Conservation (phyloP, 2,797 vertebrate genomes). For the Zenarchopterus dispar region DNA sequence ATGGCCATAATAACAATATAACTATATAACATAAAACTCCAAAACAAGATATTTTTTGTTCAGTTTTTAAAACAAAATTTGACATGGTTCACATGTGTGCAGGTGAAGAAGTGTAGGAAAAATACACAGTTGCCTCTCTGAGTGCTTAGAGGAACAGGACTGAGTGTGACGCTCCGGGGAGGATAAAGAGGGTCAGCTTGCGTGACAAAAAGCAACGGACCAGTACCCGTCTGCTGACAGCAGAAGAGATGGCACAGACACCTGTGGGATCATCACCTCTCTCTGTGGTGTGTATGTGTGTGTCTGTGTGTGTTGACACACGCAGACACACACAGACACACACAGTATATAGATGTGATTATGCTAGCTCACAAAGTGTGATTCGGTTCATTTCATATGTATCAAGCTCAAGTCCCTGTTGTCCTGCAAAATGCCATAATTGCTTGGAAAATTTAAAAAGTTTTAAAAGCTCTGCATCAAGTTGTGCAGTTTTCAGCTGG, state of each 20-base stretch:
- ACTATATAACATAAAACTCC: background rate
- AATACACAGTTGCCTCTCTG: conserved; percentile 8
- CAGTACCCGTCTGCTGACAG: conserved; percentile 48
- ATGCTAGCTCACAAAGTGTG: background rate
- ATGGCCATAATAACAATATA: background rate
- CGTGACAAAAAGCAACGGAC: conserved; percentile 55
- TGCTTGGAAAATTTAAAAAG: conserved; percentile 5
- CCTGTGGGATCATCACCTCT: conserved; percentile 44
- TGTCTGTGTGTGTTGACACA: background rate
- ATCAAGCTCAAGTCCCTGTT: background rate
- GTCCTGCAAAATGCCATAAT: conserved; percentile 24
- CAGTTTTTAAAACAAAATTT: background rate
- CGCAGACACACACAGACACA: too few relatives aligned
- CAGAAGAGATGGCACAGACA: conserved; percentile 29
- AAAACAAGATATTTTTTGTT: background rate
- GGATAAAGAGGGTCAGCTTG: conserved; percentile 54
- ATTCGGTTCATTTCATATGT: conserved; percentile 23
- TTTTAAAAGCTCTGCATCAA: conserved; percentile 14
- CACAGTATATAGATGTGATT: background rate
- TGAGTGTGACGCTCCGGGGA: conserved; percentile 30
- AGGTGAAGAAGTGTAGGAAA: conserved; percentile 3
- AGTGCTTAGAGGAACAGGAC: conserved; percentile 23
- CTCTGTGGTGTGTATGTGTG: conserved; percentile 6
- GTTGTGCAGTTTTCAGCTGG: background rate
- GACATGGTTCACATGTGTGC: background rate